Percentiles rank a stretch among this genome's conserved stretches.
These are phyloP conservation scores for Petroica traversi DNA, from an alignment of 2,113 vertebrate species.

Conservation along the genomic window DNA sequence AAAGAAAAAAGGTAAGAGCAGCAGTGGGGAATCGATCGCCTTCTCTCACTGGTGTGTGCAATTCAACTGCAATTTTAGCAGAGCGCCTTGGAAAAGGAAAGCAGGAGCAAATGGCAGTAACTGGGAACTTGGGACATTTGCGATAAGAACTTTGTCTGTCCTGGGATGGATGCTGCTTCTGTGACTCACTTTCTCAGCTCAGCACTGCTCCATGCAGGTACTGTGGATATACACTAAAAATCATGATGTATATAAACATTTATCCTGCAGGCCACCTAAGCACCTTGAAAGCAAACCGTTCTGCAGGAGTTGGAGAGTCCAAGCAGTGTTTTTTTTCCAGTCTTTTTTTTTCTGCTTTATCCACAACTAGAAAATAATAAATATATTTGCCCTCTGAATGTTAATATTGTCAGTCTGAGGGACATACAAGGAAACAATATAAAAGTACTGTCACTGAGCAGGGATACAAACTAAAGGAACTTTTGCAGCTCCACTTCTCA, in stretches of 20 bases:
- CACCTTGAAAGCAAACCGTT: background rate
- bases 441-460: rapidly evolving
- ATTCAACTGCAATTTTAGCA: background rate
- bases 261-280: background rate
- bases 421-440: background rate
- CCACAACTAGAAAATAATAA: background rate
- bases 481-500: background rate
- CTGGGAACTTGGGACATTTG: background rate
- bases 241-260: background rate
- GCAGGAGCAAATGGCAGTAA: background rate
- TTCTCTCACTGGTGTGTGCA: background rate
- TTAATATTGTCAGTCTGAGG: background rate
- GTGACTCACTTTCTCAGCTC: background rate
- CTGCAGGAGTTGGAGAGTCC: background rate
- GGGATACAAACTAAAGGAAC: background rate
- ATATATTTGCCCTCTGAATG: background rate
- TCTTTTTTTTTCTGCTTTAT: background rate
- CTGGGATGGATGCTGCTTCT: background rate
- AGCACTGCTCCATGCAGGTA: background rate
- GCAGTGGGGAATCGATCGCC: background rate
- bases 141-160: background rate
- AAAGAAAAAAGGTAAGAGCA: background rate
- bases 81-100: rapidly evolving
- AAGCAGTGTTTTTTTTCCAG: background rate
- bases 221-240: background rate